phyloP scores from a whole-genome alignment of 2,888 invertebrate genomes.

The Helicoverpa assulta region DNA sequence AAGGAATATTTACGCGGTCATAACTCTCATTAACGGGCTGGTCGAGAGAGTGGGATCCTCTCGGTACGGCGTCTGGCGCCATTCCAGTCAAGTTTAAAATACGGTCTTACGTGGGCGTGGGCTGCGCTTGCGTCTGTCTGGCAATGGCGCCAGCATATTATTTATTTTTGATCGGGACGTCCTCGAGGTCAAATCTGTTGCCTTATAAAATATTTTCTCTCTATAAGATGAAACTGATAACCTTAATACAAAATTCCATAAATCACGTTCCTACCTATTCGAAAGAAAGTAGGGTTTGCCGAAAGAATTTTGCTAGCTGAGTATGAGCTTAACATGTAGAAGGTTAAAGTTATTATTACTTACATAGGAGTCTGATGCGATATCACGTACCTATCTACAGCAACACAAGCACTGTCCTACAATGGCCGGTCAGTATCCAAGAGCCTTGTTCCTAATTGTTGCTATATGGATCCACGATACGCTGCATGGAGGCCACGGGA shows the following conservation, averaged over 20 bases:
- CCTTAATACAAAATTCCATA: constrained; percentile 2
- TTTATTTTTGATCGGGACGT: constrained; percentile 71
- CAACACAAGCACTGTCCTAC: constrained; percentile 29
- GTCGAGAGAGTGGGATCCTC: constrained; percentile 63
- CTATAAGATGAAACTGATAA: constrained; percentile 14
- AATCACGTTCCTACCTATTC: too few relatives aligned
- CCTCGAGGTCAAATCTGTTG: constrained; percentile 68
- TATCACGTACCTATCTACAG: constrained; percentile 3
- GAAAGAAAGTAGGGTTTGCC: not conserved
- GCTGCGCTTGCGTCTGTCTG: constrained; percentile 63
- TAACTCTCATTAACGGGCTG: constrained; percentile 74
- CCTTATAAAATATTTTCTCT: constrained; percentile 23
- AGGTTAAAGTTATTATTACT: not conserved
- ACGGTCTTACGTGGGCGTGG: constrained; percentile 73
- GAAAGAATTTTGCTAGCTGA: too few relatives aligned
- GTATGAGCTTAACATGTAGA: too few relatives aligned
- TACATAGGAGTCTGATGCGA: constrained; percentile 2
- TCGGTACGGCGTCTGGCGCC: constrained; percentile 72
- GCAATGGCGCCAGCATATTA: constrained; percentile 63
- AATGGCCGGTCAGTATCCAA: constrained; percentile 23
- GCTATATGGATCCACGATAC: constrained; percentile 59
- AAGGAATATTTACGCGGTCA: constrained; percentile 79
- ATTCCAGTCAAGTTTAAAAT: constrained; percentile 81
- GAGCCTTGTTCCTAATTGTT: constrained; percentile 55
- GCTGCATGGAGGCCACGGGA: constrained; percentile 73